Evolutionary conservation across 2,888 invertebrate species (phyloP).

Genomic region (Tenthredo livida): DNA sequence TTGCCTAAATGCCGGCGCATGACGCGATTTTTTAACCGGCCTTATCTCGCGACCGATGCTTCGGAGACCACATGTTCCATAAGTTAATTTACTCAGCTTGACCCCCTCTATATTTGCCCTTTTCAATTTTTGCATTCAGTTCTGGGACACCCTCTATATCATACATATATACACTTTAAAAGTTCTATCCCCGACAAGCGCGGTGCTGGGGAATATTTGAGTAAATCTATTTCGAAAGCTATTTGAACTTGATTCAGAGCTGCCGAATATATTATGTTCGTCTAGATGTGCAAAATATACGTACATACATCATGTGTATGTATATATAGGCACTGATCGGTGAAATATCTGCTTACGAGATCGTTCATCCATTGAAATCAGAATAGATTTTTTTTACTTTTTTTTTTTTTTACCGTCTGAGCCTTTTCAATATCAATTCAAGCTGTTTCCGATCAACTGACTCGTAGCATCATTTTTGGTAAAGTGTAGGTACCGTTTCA

Average conservation of each 20-base stretch:
- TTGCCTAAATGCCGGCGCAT: no score
- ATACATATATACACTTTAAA: constrained; percentile 22
- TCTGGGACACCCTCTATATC: neutral
- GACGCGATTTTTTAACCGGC: no score
- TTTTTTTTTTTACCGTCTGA: neutral
- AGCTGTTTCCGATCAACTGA: no score
- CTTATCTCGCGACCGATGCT: no score
- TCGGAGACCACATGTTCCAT: no score
- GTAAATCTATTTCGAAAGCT: constrained; percentile 29
- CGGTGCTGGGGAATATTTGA: neutral
- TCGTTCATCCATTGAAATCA: neutral
- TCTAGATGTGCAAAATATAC: neutral
- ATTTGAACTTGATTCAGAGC: constrained; percentile 26
- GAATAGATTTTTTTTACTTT: neutral
- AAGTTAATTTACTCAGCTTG: no score
- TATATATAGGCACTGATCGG: neutral
- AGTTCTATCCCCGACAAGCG: neutral
- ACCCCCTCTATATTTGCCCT: no score
- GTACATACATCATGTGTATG: no score
- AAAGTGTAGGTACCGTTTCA: no score
- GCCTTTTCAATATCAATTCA: no score
- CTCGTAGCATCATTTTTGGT: no score
- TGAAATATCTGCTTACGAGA: neutral
- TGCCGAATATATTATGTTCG: neutral
- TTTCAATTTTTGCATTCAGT: no score